phyloP scores from a whole-genome alignment of 2,113 vertebrate genomes.

The Rhinoderma darwinii region DNA sequence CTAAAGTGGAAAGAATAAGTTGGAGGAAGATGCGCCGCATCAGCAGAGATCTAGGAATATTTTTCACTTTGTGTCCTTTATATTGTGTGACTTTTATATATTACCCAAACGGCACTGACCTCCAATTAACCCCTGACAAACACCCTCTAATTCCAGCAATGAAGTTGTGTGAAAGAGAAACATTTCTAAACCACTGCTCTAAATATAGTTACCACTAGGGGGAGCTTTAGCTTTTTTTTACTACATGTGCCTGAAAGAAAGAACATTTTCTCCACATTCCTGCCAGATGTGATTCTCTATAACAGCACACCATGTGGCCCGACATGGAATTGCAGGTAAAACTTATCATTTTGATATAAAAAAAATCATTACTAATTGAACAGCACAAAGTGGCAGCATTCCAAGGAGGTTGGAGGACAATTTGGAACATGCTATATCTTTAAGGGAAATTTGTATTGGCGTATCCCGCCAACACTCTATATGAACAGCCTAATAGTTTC shows the following conservation, averaged over 20 bases:
- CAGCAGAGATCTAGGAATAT: not conserved
- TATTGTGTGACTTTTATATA: not conserved
- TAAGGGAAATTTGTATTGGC: too few relatives aligned
- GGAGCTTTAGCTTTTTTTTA: not conserved
- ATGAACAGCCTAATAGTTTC: too few relatives aligned
- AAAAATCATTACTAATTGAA: not conserved
- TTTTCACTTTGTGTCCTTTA: not conserved
- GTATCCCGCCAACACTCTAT: too few relatives aligned
- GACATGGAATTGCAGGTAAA: not conserved
- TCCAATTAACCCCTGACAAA: not conserved
- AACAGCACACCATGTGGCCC: not conserved
- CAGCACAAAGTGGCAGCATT: too few relatives aligned
- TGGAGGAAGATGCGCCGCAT: not conserved
- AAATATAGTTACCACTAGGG: not conserved
- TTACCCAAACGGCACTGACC: not conserved
- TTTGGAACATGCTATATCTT: too few relatives aligned
- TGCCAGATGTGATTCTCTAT: not conserved
- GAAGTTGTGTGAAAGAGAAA: too few relatives aligned
- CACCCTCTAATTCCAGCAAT: not conserved
- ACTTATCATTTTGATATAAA: too few relatives aligned
- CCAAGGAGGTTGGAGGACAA: too few relatives aligned
- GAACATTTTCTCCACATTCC: not conserved
- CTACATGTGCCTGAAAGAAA: too few relatives aligned
- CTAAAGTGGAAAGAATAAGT: slow-evolving; percentile 22
- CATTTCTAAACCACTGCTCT: not conserved